Evolutionary conservation across 2,113 vertebrate species (phyloP).

Genomic region (Bubo scandiacus): DNA sequence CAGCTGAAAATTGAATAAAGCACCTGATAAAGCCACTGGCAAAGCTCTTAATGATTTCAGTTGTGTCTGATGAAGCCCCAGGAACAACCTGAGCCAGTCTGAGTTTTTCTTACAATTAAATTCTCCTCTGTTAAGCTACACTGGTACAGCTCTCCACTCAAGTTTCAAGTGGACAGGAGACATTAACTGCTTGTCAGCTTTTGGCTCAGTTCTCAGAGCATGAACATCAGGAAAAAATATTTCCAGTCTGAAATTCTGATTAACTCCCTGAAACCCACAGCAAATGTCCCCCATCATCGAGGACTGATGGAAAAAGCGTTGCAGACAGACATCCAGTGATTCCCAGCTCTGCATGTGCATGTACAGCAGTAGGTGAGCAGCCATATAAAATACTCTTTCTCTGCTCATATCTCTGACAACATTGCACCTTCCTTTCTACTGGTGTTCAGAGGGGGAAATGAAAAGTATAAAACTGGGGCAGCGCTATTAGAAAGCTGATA

Average conservation of each 20-base stretch:
- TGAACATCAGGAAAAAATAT: background rate
- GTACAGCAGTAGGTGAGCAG: background rate
- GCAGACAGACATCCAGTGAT: background rate
- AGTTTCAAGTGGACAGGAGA: background rate
- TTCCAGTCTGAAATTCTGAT: background rate
- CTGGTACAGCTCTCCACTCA: background rate
- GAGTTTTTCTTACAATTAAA: background rate
- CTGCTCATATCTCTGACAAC: rapidly evolving
- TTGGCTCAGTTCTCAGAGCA: rapidly evolving
- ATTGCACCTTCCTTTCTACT: background rate
- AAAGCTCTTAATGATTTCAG: background rate
- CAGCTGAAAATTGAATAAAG: background rate
- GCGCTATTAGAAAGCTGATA: background rate
- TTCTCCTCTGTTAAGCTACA: background rate
- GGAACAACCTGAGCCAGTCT: background rate
- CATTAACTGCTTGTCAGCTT: background rate
- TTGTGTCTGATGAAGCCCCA: background rate
- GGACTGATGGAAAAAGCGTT: background rate
- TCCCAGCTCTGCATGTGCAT: rapidly evolving
- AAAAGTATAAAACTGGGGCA: background rate
- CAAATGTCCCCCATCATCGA: rapidly evolving
- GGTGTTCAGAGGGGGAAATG: background rate
- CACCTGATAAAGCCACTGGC: background rate
- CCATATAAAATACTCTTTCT: background rate
- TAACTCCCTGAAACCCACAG: background rate